Evolutionary conservation across 2,888 invertebrate species (phyloP).

Genomic region (Linnaemya tessellans): DNA sequence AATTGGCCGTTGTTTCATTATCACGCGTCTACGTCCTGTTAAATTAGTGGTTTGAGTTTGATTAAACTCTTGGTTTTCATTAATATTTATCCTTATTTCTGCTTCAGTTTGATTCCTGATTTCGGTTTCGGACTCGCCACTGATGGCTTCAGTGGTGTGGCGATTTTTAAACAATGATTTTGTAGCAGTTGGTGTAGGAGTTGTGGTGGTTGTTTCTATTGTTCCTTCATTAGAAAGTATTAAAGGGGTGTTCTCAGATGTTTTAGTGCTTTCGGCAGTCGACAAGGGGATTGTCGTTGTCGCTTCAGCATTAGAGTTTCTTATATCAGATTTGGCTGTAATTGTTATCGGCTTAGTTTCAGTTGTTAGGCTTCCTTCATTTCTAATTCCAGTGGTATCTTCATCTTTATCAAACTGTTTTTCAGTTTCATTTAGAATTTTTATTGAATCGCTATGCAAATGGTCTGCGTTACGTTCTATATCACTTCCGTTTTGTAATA

Average conservation of each 20-base stretch:
- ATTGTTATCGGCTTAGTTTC: background rate
- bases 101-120: background rate
- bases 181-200: background rate
- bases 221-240: slow-evolving; percentile 27
- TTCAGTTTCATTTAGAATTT: background rate
- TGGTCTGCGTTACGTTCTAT: background rate
- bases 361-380: background rate
- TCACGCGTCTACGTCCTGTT: slow-evolving; percentile 67
- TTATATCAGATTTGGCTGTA: background rate
- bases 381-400: background rate
- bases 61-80: background rate
- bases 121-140: too few relatives aligned
- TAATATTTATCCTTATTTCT: background rate
- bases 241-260: slow-evolving; percentile 18
- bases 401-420: background rate
- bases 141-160: background rate
- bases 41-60: slow-evolving; percentile 49
- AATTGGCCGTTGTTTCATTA: slow-evolving; percentile 22
- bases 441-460: background rate
- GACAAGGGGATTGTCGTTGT: background rate
- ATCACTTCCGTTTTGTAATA: background rate
- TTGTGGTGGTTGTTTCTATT: background rate
- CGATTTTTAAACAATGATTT: slow-evolving; percentile 17
- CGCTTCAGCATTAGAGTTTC: background rate
- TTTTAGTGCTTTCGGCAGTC: background rate